Conservation (phyloP, 1,140 invertebrate genomes). For the Gonioctena quinquepunctata region DNA sequence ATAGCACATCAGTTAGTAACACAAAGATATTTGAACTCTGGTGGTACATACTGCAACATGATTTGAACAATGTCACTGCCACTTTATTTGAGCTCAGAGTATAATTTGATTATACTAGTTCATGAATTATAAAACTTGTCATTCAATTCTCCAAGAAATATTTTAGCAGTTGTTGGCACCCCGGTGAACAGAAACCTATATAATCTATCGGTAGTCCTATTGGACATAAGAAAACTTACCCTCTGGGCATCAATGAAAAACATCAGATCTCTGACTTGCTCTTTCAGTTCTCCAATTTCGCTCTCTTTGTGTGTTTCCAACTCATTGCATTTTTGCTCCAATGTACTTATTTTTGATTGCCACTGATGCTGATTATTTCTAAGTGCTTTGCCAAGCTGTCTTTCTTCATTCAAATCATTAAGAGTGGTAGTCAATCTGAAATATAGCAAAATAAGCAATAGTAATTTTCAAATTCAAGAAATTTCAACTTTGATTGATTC, state of each 20-base stretch:
- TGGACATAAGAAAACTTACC: constrained; percentile 43
- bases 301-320: constrained; percentile 63
- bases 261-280: constrained; percentile 94
- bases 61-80: no score
- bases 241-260: constrained; percentile 91
- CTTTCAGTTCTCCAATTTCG: constrained; percentile 82
- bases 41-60: no score
- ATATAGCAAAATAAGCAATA: constrained; percentile 14
- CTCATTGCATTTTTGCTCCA: constrained; percentile 68
- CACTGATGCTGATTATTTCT: constrained; percentile 78
- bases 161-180: no score
- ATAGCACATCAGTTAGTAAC: no score
- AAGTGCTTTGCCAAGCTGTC: constrained; percentile 74
- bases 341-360: constrained; percentile 68
- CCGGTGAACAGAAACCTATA: no score
- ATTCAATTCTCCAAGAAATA: no score
- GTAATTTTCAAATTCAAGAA: neutral
- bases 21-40: no score
- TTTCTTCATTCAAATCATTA: constrained; percentile 76
- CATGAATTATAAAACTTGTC: no score
- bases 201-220: no score
- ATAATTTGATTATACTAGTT: no score
- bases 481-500: constrained; percentile 61
- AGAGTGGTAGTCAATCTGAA: constrained; percentile 61
- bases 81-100: no score